These are phyloP conservation scores for Elephas maximus DNA, from an alignment of 2,113 vertebrate species.

Conservation along the genomic window DNA sequence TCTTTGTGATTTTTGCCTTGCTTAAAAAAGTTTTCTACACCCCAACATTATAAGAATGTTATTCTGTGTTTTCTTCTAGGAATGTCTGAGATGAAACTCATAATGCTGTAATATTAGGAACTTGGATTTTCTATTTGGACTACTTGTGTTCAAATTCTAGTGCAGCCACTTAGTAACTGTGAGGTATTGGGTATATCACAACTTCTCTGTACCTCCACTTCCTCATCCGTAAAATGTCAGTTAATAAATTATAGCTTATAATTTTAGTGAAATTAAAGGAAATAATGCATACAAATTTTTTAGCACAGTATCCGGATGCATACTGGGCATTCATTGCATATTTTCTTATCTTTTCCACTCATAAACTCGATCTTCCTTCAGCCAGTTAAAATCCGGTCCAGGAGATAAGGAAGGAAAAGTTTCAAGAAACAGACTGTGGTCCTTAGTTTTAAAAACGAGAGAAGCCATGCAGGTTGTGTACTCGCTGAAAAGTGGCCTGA, in stretches of 20 bases:
- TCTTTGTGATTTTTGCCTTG: not conserved
- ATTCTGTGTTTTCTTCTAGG: constrained; percentile 22
- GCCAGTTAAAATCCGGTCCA: constrained; percentile 35
- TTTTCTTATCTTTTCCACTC: not conserved
- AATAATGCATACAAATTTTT: not conserved
- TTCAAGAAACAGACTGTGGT: constrained; percentile 31
- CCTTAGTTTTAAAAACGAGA: constrained; percentile 44
- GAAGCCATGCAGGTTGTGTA: not conserved
- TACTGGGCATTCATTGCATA: not conserved
- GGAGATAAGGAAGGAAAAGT: not conserved
- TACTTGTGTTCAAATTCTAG: constrained; percentile 28
- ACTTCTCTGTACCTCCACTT: not conserved
- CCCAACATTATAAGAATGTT: not conserved
- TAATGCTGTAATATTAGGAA: not conserved
- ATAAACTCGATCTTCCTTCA: not conserved
- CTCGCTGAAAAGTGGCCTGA: constrained; percentile 27
- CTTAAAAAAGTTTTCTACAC: constrained; percentile 21
- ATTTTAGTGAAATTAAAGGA: constrained; percentile 46
- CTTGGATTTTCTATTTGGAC: constrained; percentile 22
- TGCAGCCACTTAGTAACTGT: not conserved
- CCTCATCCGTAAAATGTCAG: not conserved
- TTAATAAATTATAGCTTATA: not conserved
- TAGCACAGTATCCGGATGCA: not conserved
- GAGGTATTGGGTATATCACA: constrained; percentile 25
- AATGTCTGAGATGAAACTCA: constrained; percentile 33